These are phyloP conservation scores for Drosophila histrio DNA, from an alignment of 2,888 invertebrate genomes.

Conservation along the genomic window DNA sequence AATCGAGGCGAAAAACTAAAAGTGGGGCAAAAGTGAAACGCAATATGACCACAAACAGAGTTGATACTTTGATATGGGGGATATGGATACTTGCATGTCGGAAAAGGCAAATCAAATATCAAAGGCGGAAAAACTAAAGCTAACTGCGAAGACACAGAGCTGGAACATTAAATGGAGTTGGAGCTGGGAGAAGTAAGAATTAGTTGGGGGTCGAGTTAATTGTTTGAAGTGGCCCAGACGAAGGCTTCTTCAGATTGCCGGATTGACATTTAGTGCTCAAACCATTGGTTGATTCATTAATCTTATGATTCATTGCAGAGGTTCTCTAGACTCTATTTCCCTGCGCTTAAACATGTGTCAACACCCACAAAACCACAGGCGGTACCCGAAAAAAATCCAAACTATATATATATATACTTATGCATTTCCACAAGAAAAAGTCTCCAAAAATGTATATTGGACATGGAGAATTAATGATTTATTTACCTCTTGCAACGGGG, in stretches of 20 bases:
- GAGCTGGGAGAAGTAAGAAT: background rate
- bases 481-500: conserved; percentile 61
- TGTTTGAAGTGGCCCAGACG: conserved; percentile 46
- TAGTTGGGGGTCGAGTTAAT: conserved; percentile 51
- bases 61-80: background rate
- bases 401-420: background rate
- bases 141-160: conserved; percentile 17
- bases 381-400: conserved; percentile 35
- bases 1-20: conserved; percentile 63
- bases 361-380: conserved; percentile 80
- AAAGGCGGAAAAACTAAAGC: conserved; percentile 64
- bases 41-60: conserved; percentile 78
- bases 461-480: conserved; percentile 68
- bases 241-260: conserved; percentile 59
- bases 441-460: conserved; percentile 39
- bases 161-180: background rate
- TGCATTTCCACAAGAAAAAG: conserved; percentile 24
- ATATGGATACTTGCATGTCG: conserved; percentile 29
- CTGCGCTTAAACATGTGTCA: conserved; percentile 69
- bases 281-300: conserved; percentile 58
- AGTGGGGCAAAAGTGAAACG: conserved; percentile 82
- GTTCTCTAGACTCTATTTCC: conserved; percentile 13
- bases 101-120: conserved; percentile 79
- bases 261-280: conserved; percentile 65
- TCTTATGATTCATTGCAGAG: conserved; percentile 63